A percentile compares a stretch with the other conserved stretches of the same genome.
Evolutionary conservation across 2,888 invertebrate genomes (phyloP).

Genomic region (Seira ritae): DNA sequence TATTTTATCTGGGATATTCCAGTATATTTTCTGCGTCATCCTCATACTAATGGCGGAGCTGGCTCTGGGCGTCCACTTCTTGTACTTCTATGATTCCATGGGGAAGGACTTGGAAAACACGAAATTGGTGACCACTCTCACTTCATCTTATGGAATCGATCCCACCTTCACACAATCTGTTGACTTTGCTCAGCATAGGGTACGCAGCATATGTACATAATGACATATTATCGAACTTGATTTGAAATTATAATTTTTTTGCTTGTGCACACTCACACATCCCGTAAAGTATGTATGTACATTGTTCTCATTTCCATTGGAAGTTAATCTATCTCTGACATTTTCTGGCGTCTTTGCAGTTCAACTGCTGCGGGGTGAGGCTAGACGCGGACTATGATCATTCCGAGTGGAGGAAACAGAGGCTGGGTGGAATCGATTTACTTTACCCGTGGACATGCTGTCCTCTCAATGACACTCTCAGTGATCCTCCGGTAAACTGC

Average conservation of each 20-base stretch:
- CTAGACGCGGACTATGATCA: slow-evolving; percentile 71
- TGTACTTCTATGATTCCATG: slow-evolving; percentile 70
- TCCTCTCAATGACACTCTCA: slow-evolving; percentile 67
- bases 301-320: slow-evolving; percentile 17
- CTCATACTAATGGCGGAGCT: slow-evolving; percentile 70
- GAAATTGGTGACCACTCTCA: slow-evolving; percentile 67
- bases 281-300: neutral
- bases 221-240: slow-evolving; percentile 25
- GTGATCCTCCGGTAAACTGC: slow-evolving; percentile 71
- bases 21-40: slow-evolving; percentile 72
- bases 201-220: slow-evolving; percentile 34
- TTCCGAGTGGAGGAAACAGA: slow-evolving; percentile 70
- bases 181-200: slow-evolving; percentile 72
- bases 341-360: no score
- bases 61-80: slow-evolving; percentile 70
- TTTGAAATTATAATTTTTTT: neutral
- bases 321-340: no score
- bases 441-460: slow-evolving; percentile 71
- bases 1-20: no score
- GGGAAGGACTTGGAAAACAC: slow-evolving; percentile 70
- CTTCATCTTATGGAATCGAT: slow-evolving; percentile 69
- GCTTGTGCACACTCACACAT: neutral
- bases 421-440: slow-evolving; percentile 67
- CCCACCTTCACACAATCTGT: slow-evolving; percentile 71
- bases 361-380: slow-evolving; percentile 72